Percentiles rank a stretch among this genome's conserved stretches.
Conservation (phyloP, 2,113 vertebrate genomes). For the Phylloscopus trochilus region DNA sequence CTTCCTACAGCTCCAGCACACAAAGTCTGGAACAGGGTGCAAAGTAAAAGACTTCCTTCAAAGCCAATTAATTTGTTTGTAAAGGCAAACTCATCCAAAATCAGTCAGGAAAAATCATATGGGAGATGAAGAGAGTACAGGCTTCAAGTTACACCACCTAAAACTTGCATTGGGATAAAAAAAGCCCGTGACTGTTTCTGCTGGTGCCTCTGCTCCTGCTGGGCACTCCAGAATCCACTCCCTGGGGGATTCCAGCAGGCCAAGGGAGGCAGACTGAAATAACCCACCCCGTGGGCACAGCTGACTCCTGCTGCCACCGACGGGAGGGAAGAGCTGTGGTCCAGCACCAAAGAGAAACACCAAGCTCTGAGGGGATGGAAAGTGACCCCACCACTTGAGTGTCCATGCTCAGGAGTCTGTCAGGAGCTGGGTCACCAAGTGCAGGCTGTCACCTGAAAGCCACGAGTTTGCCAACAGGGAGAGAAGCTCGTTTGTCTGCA, state of each 20-base stretch:
- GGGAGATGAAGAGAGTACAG: neutral
- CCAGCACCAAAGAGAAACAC: neutral
- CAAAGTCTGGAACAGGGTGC: neutral
- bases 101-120: neutral
- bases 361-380: neutral
- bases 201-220: constrained; percentile 3
- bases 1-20: neutral
- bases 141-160: neutral
- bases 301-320: neutral
- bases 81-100: constrained; percentile 2
- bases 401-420: neutral
- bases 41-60: neutral
- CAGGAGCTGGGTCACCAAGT: neutral
- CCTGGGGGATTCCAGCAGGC: neutral
- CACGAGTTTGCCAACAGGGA: neutral
- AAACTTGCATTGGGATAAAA: constrained; percentile 7
- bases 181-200: constrained; percentile 24
- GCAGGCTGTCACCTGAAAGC: neutral
- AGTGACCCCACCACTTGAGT: rapidly evolving
- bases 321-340: neutral
- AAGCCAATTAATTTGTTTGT: neutral
- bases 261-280: neutral
- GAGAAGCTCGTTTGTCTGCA: neutral
- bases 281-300: neutral
- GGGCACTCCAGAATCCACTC: neutral